Conservation (phyloP, 2,797 vertebrate genomes). For the Psittacula echo region DNA sequence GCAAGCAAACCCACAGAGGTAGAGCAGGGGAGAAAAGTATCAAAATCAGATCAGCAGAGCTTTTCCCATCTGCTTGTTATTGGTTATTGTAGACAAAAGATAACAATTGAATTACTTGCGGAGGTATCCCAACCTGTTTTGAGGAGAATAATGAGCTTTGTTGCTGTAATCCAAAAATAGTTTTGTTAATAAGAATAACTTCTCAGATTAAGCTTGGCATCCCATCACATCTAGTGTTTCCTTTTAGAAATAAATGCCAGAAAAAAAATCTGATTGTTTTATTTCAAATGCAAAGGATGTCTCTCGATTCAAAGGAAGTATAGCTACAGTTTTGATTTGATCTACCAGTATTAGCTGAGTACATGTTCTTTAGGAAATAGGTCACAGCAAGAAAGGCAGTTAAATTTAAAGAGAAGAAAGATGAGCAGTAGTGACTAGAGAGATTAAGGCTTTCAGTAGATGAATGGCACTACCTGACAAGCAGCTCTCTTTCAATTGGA, state of each 20-base stretch:
- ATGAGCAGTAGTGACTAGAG: background rate
- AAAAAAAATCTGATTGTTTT: background rate
- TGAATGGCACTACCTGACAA: background rate
- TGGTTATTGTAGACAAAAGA: background rate
- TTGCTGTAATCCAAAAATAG: background rate
- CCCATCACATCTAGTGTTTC: background rate
- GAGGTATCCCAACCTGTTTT: background rate
- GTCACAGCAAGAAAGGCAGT: slow-evolving; percentile 40
- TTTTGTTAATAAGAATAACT: background rate
- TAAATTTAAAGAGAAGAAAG: slow-evolving; percentile 7
- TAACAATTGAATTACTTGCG: background rate
- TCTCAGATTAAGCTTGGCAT: background rate
- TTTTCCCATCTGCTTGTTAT: background rate
- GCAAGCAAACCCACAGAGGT: background rate
- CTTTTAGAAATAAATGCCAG: background rate
- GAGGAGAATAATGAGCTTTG: background rate
- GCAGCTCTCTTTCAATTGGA: background rate
- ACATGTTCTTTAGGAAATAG: slow-evolving; percentile 34
- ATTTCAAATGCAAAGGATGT: background rate
- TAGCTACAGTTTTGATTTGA: background rate
- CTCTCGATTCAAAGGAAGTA: background rate
- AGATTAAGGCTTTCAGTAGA: background rate
- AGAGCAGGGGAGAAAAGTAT: background rate
- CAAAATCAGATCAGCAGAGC: background rate
- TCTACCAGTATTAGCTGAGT: slow-evolving; percentile 11